Base-by-base conservation (phyloP, 2,797 vertebrate species). In the Eupleurogrammus muticus region DNA sequence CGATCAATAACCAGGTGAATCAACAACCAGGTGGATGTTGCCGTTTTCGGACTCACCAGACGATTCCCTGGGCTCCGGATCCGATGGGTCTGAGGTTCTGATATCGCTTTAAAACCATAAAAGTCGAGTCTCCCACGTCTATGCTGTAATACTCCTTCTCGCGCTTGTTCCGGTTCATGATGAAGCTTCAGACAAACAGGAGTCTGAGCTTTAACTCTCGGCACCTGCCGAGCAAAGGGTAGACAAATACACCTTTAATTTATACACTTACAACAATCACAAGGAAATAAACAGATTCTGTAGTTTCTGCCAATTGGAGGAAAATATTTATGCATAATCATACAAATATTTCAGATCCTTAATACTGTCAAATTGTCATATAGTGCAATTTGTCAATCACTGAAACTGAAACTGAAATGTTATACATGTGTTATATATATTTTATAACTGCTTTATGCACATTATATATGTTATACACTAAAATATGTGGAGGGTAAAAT, bases 81-180 rank as follows among this genome's bases (percentile, higher is more conserved):
- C 98, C 98, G 53, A 99, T 98, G 49, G 98, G 98, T 83, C 98
- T 95, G 90, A 99, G 94, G 88, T 97, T 99, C 89, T 99, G 98
- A 79, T 99, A 99, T 49, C 97, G 95, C 84, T 98, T 99, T 87
- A 99, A 88, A 52, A 99, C 97, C 0, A 95, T 98, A 79, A 99
- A 99, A 7, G 98, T 99, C 14, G 98, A 99, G 82, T 99, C 98
- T 52, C 97, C 97, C 67, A 99, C 98, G 79, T 99, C 97, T 88
- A 99, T 96, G 66, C 97, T 99, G 92, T 98, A 99, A 93, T 97
- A 99, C 91, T 99, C 97, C 88, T 95, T 98, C 84, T 99, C 98
- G 61, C 96, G 96, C 89, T 98, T 99, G 92, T 97, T 97, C 91
- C 97, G 95, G 90, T 98, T 99, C 98, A 99, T 99, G 94, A 83